phyloP scores from a whole-genome alignment of 2,888 invertebrate genomes.

The Chrysopilus asiliformis region DNA sequence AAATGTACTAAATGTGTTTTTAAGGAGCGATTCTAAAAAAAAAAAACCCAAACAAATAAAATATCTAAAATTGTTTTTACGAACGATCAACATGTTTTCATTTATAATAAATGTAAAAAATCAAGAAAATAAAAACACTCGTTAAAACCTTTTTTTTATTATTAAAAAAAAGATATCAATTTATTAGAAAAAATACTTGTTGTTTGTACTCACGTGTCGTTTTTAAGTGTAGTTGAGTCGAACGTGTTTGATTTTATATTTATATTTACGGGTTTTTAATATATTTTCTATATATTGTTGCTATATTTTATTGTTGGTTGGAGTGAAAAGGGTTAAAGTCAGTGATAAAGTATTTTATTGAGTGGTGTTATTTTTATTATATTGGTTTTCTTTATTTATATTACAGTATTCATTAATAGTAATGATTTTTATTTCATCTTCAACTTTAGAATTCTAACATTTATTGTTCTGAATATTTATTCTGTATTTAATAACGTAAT shows the following conservation, averaged over 20 bases:
- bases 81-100: not conserved
- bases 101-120: constrained; percentile 3
- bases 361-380: constrained; percentile 12
- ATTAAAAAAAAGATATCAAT: no score
- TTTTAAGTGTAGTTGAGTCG: constrained; percentile 12
- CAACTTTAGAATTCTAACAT: no score
- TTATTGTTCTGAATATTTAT: no score
- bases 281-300: constrained; percentile 8
- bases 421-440: no score
- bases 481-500: no score
- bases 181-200: constrained; percentile 8
- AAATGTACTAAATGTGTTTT: no score
- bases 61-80: not conserved
- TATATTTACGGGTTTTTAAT: constrained; percentile 2
- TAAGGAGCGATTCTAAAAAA: no score
- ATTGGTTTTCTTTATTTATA: constrained; percentile 17
- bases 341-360: constrained; percentile 3
- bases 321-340: constrained; percentile 9
- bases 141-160: no score
- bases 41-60: no score
- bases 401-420: constrained; percentile 4
- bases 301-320: constrained; percentile 13
- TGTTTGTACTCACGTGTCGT: constrained; percentile 15
- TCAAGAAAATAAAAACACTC: not conserved
- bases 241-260: constrained; percentile 9